Evolutionary conservation across 2,797 vertebrate species (phyloP).

Genomic region (Siniperca undulata): DNA sequence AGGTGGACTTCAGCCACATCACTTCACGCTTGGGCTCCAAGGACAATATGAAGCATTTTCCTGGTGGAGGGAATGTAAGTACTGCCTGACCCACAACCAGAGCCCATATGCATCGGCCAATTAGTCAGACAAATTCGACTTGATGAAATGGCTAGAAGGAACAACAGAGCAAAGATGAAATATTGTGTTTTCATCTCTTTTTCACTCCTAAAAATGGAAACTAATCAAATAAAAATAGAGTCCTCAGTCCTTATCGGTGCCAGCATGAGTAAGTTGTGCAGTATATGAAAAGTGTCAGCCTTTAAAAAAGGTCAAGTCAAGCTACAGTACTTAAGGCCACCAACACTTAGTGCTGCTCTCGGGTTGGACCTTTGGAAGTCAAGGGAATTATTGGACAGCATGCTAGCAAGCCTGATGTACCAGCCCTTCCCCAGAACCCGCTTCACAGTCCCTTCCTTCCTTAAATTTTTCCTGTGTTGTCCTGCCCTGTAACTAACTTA

Average conservation of each 20-base stretch:
- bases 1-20: slow-evolving; percentile 99
- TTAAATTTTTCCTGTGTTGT: slow-evolving; percentile 53
- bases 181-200: neutral
- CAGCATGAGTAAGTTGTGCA: neutral
- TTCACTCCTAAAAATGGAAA: neutral
- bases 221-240: neutral
- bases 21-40: slow-evolving; percentile 99
- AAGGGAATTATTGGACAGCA: slow-evolving; percentile 52
- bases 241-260: neutral
- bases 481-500: slow-evolving; percentile 68
- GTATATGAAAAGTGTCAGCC: neutral
- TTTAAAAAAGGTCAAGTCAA: slow-evolving; percentile 2
- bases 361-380: neutral
- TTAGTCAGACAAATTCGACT: slow-evolving; percentile 4
- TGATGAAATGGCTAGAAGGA: neutral
- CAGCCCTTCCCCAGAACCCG: slow-evolving; percentile 34
- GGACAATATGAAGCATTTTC: slow-evolving; percentile 99
- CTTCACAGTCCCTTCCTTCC: slow-evolving; percentile 54
- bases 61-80: slow-evolving; percentile 99
- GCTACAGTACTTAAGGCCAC: neutral
- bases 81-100: slow-evolving; percentile 53
- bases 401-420: slow-evolving; percentile 45
- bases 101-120: slow-evolving; percentile 15
- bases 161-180: neutral
- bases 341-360: neutral